phyloP scores from a whole-genome alignment of 2,888 invertebrate species.

The Leucania comma region DNA sequence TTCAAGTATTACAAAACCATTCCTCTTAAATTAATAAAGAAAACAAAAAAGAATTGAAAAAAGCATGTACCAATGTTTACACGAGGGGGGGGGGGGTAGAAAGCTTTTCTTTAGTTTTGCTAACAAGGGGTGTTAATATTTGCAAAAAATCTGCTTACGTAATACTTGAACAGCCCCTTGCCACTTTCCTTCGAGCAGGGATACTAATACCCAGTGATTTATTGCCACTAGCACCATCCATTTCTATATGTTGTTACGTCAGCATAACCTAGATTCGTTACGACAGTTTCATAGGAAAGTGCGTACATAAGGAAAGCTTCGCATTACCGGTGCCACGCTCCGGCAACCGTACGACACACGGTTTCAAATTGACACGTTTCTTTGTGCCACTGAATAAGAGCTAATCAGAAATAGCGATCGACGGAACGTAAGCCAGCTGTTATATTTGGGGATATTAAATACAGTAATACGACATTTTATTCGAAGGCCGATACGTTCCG shows the following conservation, averaged over 20 bases:
- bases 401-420: constrained; percentile 63
- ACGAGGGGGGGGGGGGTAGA: too few species aligned
- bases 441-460: constrained; percentile 59
- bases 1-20: too few species aligned
- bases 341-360: constrained; percentile 74
- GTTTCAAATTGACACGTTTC: constrained; percentile 83
- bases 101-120: too few species aligned
- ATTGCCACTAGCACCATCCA: not conserved
- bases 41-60: too few species aligned
- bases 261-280: constrained; percentile 1
- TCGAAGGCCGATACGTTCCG: not conserved
- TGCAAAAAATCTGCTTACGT: too few species aligned
- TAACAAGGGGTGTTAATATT: too few species aligned
- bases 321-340: constrained; percentile 63
- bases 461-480: constrained; percentile 15
- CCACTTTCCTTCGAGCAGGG: not conserved
- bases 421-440: constrained; percentile 46
- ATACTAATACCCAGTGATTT: not conserved
- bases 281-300: constrained; percentile 26
- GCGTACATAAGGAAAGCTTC: constrained; percentile 31
- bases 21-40: too few species aligned
- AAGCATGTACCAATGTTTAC: too few species aligned
- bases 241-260: not conserved
- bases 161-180: too few species aligned
- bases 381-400: constrained; percentile 69